phyloP scores from a whole-genome alignment of 2,797 vertebrate genomes.

The Urosaurus nigricauda region DNA sequence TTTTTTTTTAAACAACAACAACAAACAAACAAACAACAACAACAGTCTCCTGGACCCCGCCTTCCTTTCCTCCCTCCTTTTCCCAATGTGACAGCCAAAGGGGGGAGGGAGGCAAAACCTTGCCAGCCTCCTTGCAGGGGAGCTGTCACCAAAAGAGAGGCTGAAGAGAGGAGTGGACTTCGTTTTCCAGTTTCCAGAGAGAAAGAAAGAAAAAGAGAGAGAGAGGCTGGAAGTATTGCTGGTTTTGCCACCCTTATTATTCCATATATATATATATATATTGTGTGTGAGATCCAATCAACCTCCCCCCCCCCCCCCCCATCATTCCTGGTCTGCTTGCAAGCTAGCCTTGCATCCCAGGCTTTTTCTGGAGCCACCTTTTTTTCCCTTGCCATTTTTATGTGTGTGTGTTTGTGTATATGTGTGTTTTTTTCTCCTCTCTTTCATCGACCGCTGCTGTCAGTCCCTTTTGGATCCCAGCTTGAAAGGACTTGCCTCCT shows the following conservation, averaged over 20 bases:
- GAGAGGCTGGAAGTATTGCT: neutral
- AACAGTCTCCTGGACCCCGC: neutral
- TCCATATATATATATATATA: neutral
- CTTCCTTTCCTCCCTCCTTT: neutral
- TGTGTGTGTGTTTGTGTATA: neutral
- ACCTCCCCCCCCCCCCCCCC: constrained; percentile 9
- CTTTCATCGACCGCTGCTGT: constrained; percentile 26
- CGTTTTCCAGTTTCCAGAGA: constrained; percentile 25
- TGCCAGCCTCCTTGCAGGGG: neutral
- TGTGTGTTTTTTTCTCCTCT: neutral
- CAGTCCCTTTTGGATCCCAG: constrained; percentile 56
- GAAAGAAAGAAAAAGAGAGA: neutral
- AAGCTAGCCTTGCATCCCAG: constrained; percentile 33
- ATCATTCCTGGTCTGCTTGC: neutral
- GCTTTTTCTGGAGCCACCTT: constrained; percentile 14
- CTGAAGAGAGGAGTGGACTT: constrained; percentile 42
- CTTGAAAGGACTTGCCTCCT: constrained; percentile 68
- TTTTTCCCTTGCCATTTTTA: neutral
- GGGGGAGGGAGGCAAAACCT: constrained; percentile 42
- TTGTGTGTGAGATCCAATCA: constrained; percentile 29
- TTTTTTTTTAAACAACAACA: neutral
- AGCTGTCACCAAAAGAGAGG: constrained; percentile 33
- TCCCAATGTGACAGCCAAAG: constrained; percentile 62
- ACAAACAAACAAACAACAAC: neutral
- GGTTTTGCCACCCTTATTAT: neutral